Conservation (phyloP, 2,113 vertebrate genomes). For the Thymallus thymallus region DNA sequence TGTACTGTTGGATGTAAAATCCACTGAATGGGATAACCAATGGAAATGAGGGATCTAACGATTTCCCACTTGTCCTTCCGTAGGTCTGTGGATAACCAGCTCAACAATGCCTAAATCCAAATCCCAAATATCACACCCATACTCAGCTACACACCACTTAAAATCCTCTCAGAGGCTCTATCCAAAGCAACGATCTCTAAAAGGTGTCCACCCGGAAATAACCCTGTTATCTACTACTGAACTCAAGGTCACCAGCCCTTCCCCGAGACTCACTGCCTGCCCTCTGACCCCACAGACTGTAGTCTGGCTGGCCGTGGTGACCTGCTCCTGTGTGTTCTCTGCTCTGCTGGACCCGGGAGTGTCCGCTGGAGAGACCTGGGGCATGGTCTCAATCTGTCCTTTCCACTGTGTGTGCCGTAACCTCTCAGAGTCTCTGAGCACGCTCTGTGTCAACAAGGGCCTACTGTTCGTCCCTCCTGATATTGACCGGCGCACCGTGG, state of each 20-base stretch:
- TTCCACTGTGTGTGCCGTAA: constrained; percentile 90
- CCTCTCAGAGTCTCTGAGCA: constrained; percentile 88
- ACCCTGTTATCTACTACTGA: not conserved
- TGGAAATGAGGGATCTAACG: not conserved
- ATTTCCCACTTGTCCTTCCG: not conserved
- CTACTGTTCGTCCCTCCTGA: constrained; percentile 87
- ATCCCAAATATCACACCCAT: not conserved
- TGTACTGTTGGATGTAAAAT: not conserved
- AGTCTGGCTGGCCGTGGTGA: constrained; percentile 31
- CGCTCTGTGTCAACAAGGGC: constrained; percentile 89
- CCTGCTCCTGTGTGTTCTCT: constrained; percentile 36
- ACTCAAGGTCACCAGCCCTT: not conserved
- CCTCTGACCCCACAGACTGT: not conserved
- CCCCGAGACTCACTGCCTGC: not conserved
- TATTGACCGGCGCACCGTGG: constrained; percentile 88
- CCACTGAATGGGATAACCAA: not conserved
- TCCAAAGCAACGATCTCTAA: not conserved
- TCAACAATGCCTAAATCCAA: constrained; percentile 30
- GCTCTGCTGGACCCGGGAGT: constrained; percentile 4
- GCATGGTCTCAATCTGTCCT: constrained; percentile 81
- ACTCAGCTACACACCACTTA: not conserved
- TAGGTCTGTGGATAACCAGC: constrained; percentile 23
- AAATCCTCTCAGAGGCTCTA: not conserved
- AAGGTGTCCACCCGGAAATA: not conserved
- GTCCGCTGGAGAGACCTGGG: constrained; percentile 78